Percentiles rank a stretch among this genome's conserved stretches.
Evolutionary conservation across 2,888 invertebrate genomes (phyloP).

Genomic region (Dastarcus helophoroides): DNA sequence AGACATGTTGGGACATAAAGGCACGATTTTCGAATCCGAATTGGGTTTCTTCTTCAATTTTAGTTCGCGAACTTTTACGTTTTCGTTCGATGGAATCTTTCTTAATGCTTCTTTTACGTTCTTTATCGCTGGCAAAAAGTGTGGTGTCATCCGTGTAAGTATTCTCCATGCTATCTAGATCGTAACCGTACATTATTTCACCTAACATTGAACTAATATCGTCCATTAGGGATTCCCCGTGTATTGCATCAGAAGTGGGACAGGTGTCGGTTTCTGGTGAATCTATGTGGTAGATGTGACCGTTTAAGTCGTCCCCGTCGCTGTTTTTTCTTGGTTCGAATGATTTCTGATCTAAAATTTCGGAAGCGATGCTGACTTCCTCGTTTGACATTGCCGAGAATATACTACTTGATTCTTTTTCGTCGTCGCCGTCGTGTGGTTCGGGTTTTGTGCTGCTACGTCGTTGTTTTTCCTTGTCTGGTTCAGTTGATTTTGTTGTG

Average conservation of each 20-base stretch:
- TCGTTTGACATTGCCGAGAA: conserved; percentile 54
- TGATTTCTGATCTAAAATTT: conserved; percentile 44
- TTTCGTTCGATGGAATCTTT: conserved; percentile 35
- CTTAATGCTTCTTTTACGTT: conserved; percentile 47
- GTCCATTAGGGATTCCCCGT: conserved; percentile 68
- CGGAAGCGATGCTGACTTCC: conserved; percentile 59
- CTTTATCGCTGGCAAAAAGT: conserved; percentile 40
- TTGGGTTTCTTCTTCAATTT: conserved; percentile 44
- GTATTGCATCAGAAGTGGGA: conserved; percentile 45
- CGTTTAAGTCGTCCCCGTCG: conserved; percentile 38
- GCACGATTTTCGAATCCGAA: conserved; percentile 65
- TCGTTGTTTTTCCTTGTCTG: conserved; percentile 28
- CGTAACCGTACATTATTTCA: conserved; percentile 58
- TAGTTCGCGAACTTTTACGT: conserved; percentile 27
- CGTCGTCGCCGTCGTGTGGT: conserved; percentile 37
- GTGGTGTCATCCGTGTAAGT: conserved; percentile 63
- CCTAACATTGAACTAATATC: conserved; percentile 65
- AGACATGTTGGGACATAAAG: conserved; percentile 42
- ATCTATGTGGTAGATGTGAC: conserved; percentile 66
- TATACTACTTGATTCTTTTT: conserved; percentile 49
- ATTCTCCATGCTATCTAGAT: conserved; percentile 44
- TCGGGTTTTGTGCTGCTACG: conserved; percentile 31
- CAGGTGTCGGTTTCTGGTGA: conserved; percentile 74
- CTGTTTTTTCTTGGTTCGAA: conserved; percentile 38
- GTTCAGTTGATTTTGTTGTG: conserved; percentile 18